Evolutionary conservation across 1,140 invertebrate genomes (phyloP).

Genomic region (Ptiloglossa arizonensis): DNA sequence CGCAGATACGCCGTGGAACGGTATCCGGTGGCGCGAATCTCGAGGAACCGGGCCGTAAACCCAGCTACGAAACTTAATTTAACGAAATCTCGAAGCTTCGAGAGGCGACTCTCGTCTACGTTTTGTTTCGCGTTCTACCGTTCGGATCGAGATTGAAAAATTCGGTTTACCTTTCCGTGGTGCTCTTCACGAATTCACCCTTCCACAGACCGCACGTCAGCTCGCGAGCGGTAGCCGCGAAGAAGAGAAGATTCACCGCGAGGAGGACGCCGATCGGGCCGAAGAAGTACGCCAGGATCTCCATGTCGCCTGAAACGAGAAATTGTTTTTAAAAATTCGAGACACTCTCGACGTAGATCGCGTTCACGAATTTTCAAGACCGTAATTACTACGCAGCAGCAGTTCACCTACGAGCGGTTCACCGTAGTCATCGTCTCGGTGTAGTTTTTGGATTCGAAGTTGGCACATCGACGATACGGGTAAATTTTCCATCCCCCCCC

Average conservation of each 20-base stretch:
- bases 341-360: no score
- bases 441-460: no score
- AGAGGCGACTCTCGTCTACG: no score
- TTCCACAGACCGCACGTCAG: constrained; percentile 93
- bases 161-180: constrained; percentile 88
- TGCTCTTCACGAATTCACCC: constrained; percentile 91
- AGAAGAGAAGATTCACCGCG: constrained; percentile 89
- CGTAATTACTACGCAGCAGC: no score
- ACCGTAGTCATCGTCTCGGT: no score
- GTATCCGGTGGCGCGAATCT: neutral
- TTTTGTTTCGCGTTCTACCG: no score
- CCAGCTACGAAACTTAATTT: constrained; percentile 12
- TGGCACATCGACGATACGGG: no score
- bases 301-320: constrained; percentile 85
- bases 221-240: constrained; percentile 90
- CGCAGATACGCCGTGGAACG: neutral
- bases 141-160: neutral
- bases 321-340: no score
- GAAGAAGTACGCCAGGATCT: constrained; percentile 91
- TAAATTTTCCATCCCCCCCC: no score
- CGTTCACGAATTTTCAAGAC: no score
- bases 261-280: constrained; percentile 90
- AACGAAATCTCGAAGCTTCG: neutral
- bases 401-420: no score
- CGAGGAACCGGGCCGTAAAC: neutral